Conservation (phyloP, 1,140 invertebrate genomes). For the Apis cerana region DNA sequence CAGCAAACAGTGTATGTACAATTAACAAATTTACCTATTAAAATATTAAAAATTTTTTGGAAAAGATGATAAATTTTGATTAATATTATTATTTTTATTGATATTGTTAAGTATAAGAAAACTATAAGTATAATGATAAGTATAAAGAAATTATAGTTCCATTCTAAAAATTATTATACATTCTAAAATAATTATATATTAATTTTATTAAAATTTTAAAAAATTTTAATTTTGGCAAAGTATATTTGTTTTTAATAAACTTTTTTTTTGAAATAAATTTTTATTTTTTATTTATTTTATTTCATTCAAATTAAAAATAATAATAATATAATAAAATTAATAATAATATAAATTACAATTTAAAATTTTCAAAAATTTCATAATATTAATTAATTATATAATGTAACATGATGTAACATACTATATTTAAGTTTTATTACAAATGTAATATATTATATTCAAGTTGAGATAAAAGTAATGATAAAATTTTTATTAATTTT, state of each 20-base stretch:
- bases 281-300: neutral
- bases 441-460: neutral
- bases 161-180: no score
- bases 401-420: no score
- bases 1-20: constrained; percentile 60
- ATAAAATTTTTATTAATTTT: neutral
- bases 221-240: neutral
- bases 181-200: no score
- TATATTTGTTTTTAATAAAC: neutral
- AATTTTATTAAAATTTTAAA: no score
- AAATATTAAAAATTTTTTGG: constrained; percentile 72
- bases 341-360: no score
- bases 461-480: neutral
- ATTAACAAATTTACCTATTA: constrained; percentile 63
- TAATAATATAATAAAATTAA: neutral
- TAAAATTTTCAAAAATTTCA: neutral
- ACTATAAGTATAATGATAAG: no score
- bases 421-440: no score
- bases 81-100: neutral
- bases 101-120: neutral
- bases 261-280: neutral
- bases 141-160: no score
- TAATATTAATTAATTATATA: neutral
- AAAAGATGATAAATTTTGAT: constrained; percentile 28
- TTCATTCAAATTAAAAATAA: neutral